Evolutionary conservation across 2,797 vertebrate species (phyloP), one percentile per base, ranked within the genome.

Genomic region (Coendou prehensilis): DNA sequence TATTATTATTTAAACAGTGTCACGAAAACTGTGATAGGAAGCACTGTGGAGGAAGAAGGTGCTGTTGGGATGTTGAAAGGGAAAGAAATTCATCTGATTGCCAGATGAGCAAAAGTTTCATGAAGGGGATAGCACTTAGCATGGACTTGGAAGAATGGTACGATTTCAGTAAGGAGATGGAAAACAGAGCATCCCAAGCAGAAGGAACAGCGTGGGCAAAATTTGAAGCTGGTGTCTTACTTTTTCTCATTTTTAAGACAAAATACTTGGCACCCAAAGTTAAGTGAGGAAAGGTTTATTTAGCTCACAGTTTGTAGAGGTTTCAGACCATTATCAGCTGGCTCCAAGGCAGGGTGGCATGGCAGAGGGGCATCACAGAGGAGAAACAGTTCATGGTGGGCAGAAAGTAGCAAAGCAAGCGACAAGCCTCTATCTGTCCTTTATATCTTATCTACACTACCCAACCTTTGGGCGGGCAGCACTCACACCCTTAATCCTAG

Each of bases 1-100:
- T 91, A 45, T 93, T 82, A 92, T 94, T 92, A 92, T 95, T 95
- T 90, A 64, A 96, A 92, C n/a, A 79, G 4, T 93, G 47, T 71
- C 50, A 85, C 23, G 37, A 86, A 94, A 93, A 85, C 63, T 52
- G 41, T 76, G 33, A 41, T 75, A 71, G 50, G 45, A 86, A 92
- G 5, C n/a, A 75, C 2, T 64, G 14, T 69, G 17, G 52, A 96
- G n/a, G 91, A 30, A 91, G 28, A 73, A 82, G 41, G 47, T 78
- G 15, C 82, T 85, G 0, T 41, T 79, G 23, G 37, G 33, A 52
- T 45, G 73, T 26, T 69, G 75, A 88, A 91, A 85, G 78, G 33
- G 64, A 87, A 69, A 50, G 89, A 91, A 73, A 63, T 75, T 9
- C 37, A 26, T 91, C 22, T 76, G 69, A 64, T 56, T 69, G 6